Base-by-base conservation (phyloP, 2,113 vertebrate species). In the Leucoraja erinaceus region DNA sequence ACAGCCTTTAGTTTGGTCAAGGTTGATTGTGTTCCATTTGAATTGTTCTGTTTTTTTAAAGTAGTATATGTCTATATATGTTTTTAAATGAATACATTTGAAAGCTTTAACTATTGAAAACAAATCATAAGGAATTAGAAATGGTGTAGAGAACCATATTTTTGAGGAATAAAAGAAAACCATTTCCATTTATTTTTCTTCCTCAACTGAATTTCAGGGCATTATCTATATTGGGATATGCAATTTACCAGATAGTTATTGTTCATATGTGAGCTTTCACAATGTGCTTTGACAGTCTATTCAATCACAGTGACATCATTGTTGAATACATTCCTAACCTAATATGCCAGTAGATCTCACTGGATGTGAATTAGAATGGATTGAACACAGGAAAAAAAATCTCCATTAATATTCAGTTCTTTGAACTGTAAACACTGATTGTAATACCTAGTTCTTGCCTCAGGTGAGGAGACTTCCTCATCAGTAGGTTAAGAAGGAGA, bases 41-140 rank as follows among this genome's bases (percentile, higher is more conserved):
- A 84, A 86, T 86, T 86, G 11, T 86, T 86, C 56, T 56, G 8
- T 16, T 31, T 88, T 88, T 88, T 88, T 88, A 31, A 31, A 16
- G 28, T 61, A 63, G 70, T 31, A 63, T 18, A 31, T 63, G 59
- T 63, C n/a, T 25, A 0, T 20, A 22, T 63, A 47, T 47, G 3
- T 33, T 16, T 86, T 63, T 18, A n/a, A n/a, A 31, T 25, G 28
- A 63, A 8, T 63, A 63, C 4, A 63, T 8, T 5, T 88, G 56
- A 0, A 61, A 31, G 18, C 4, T 86, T 22, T 22, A 84, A 59
- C 10, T n/a, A 9, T 31, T 88, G 83, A 88, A 88, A 59, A n/a
- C 14, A 72, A 16, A 10, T 88, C 16, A 88, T 63, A n/a, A n/a
- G n/a, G 28, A 88, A 88, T 31, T 25, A 22, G 22, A 84, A 66